Evolutionary conservation across 2,797 vertebrate genomes (phyloP).

Genomic region (Ciconia nigra): DNA sequence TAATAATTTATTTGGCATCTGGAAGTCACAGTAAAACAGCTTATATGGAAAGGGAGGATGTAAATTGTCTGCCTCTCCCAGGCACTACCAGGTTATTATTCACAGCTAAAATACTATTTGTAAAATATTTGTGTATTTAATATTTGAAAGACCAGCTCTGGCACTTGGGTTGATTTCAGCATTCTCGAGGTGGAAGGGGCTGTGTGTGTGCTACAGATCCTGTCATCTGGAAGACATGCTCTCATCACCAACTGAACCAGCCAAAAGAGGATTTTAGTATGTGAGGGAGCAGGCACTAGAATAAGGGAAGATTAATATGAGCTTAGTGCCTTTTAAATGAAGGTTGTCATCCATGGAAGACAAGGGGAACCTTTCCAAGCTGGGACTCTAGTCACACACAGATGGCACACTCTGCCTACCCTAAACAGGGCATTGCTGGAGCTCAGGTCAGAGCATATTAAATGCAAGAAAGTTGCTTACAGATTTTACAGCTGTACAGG

Average conservation of each 20-base stretch:
- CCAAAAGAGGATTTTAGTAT: background rate
- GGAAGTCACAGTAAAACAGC: constrained; percentile 16
- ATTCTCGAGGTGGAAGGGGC: background rate
- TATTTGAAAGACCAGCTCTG: constrained; percentile 28
- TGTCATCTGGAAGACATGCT: background rate
- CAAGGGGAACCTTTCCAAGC: background rate
- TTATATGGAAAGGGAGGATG: constrained; percentile 16
- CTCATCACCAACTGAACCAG: background rate
- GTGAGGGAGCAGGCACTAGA: background rate
- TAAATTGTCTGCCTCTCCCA: constrained; percentile 22
- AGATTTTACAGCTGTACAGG: background rate
- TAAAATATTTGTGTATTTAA: constrained; percentile 39
- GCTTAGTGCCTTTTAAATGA: background rate
- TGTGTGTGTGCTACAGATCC: background rate
- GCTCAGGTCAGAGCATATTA: background rate
- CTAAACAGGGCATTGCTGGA: background rate
- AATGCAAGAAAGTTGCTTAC: background rate
- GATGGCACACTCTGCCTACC: background rate
- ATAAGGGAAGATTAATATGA: background rate
- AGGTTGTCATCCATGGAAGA: background rate
- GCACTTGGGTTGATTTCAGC: constrained; percentile 15
- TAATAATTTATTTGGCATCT: constrained; percentile 58
- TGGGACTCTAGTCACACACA: background rate
- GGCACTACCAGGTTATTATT: constrained; percentile 3
- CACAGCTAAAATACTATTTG: constrained; percentile 16